Evolutionary conservation across 2,113 vertebrate genomes (phyloP).

Genomic region (Thunnus maccoyii): DNA sequence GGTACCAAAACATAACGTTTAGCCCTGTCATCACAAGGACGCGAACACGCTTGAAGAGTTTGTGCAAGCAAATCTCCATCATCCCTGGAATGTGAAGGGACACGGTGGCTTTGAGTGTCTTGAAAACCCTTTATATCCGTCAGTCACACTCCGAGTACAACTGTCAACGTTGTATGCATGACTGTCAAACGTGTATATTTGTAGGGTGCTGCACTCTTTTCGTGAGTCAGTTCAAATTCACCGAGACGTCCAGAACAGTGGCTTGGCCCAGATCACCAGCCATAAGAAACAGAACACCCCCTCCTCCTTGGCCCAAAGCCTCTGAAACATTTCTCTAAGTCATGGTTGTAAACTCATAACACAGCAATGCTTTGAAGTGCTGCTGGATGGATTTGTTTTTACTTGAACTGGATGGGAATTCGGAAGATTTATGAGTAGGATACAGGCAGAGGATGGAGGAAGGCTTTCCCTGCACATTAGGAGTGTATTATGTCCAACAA

Average conservation of each 20-base stretch:
- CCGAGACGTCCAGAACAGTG: conserved; percentile 67
- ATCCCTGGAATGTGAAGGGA: conserved; percentile 52
- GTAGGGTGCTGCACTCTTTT: conserved; percentile 24
- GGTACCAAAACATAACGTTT: conserved; percentile 35
- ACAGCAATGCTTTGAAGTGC: conserved; percentile 76
- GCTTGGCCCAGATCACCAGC: conserved; percentile 55
- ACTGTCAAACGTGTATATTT: conserved; percentile 43
- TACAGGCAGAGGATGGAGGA: conserved; percentile 35
- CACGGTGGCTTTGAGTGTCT: conserved; percentile 51
- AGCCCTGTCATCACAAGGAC: conserved; percentile 52
- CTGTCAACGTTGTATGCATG: conserved; percentile 31
- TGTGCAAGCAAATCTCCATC: conserved; percentile 62
- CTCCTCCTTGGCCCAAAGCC: conserved; percentile 44
- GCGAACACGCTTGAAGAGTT: conserved; percentile 57
- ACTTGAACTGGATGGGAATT: conserved; percentile 58
- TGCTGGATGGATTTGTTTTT: conserved; percentile 68
- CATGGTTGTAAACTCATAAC: conserved; percentile 73
- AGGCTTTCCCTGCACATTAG: conserved; percentile 53
- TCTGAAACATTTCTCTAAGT: conserved; percentile 68
- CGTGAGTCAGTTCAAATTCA: conserved; percentile 49
- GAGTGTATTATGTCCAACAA: conserved; percentile 17
- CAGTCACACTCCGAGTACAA: conserved; percentile 42
- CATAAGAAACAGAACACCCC: conserved; percentile 50
- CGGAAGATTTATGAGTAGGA: conserved; percentile 63
- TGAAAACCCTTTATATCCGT: conserved; percentile 26